phyloP scores from a whole-genome alignment of 2,113 vertebrate species.

The Setophaga kirtlandii region DNA sequence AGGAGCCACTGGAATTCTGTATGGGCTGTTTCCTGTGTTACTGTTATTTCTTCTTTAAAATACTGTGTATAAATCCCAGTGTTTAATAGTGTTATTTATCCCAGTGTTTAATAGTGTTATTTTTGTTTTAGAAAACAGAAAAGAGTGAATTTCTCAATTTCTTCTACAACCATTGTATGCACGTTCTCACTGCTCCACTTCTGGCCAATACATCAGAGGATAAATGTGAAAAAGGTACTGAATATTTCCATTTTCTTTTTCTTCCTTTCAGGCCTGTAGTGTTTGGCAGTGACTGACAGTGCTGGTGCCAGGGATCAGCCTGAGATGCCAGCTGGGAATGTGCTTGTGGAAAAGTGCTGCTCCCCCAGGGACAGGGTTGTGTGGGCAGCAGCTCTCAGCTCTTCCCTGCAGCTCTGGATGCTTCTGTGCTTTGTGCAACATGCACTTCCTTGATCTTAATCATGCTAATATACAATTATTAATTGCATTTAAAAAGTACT shows the following conservation, averaged over 20 bases:
- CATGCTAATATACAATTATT: fast-evolving
- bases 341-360: not conserved
- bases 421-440: not conserved
- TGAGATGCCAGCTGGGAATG: not conserved
- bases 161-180: constrained; percentile 99
- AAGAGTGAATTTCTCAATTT: constrained; percentile 99
- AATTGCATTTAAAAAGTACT: not conserved
- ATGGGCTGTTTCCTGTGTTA: not conserved
- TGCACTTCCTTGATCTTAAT: too few species aligned
- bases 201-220: constrained; percentile 95
- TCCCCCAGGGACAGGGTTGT: not conserved
- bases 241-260: not conserved
- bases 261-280: not conserved
- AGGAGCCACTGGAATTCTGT: not conserved
- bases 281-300: not conserved
- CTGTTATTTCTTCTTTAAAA: not conserved
- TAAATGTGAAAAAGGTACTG: constrained; percentile 87
- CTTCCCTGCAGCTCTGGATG: not conserved
- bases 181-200: constrained; percentile 94
- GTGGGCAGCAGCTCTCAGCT: not conserved
- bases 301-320: not conserved
- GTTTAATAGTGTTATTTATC: not conserved
- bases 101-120: not conserved
- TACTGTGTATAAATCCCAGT: not conserved
- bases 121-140: constrained; percentile 91